Evolutionary conservation across 2,797 vertebrate genomes (phyloP).

Genomic region (Epinephelus malabaricus): DNA sequence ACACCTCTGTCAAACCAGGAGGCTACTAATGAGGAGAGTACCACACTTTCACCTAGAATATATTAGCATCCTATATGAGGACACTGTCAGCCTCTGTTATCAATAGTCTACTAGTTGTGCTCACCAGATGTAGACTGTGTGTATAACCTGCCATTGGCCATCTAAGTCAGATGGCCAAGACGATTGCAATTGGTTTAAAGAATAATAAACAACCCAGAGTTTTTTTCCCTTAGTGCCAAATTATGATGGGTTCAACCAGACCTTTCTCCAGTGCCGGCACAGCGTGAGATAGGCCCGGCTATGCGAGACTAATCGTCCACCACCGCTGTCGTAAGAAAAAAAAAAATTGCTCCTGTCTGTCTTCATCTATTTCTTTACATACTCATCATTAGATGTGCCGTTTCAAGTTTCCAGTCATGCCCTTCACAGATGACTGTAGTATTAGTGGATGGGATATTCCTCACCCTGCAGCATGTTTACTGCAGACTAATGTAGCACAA

Average conservation of each 20-base stretch:
- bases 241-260: too few species aligned
- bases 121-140: too few species aligned
- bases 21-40: constrained; percentile 72
- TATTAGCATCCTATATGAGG: constrained; percentile 69
- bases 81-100: constrained; percentile 47
- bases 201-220: too few species aligned
- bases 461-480: constrained; percentile 1
- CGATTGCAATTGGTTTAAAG: too few species aligned
- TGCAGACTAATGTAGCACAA: constrained; percentile 5
- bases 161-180: too few species aligned
- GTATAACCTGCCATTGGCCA: too few species aligned
- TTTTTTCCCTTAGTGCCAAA: too few species aligned
- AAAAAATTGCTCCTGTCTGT: not conserved
- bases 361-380: constrained; percentile 24
- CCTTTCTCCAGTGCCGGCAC: too few species aligned
- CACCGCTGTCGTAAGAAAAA: constrained; percentile 21
- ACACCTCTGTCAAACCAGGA: constrained; percentile 70
- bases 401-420: constrained; percentile 5
- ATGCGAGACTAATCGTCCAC: constrained; percentile 8
- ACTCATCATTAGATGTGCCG: constrained; percentile 24
- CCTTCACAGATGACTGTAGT: constrained; percentile 1
- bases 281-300: too few species aligned
- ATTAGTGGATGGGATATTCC: not conserved
- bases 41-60: constrained; percentile 72
- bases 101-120: constrained; percentile 25